Conservation (phyloP, 1,140 invertebrate genomes). For the Hermetia illucens region DNA sequence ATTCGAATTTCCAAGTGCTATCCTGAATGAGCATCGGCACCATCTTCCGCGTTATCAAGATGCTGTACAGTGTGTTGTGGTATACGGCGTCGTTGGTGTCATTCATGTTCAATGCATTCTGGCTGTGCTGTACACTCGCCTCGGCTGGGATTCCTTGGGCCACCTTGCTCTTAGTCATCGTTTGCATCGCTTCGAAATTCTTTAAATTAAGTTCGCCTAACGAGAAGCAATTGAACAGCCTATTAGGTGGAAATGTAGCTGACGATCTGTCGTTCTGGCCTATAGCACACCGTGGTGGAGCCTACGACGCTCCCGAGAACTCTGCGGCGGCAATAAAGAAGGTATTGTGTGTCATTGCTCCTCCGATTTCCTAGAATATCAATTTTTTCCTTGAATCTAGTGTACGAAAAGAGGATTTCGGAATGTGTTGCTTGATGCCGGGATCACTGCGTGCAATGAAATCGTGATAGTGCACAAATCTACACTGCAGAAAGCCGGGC, state of each 20-base stretch:
- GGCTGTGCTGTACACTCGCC: slow-evolving; percentile 26
- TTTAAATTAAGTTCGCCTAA: slow-evolving; percentile 24
- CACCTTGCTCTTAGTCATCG: slow-evolving; percentile 18
- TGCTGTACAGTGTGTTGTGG: slow-evolving; percentile 26
- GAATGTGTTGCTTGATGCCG: slow-evolving; percentile 23
- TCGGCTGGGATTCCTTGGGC: slow-evolving; percentile 21
- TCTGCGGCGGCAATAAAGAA: slow-evolving; percentile 26
- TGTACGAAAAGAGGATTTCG: slow-evolving; percentile 25
- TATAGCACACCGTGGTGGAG: slow-evolving; percentile 22
- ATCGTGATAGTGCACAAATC: slow-evolving; percentile 22
- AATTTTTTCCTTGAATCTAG: slow-evolving; percentile 10
- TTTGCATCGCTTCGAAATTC: slow-evolving; percentile 27
- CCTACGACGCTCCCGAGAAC: slow-evolving; percentile 29
- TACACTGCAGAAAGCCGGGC: slow-evolving; percentile 16
- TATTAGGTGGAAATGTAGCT: slow-evolving; percentile 12
- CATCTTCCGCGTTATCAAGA: slow-evolving; percentile 13
- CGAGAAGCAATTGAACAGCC: slow-evolving; percentile 20
- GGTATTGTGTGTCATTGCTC: slow-evolving; percentile 9
- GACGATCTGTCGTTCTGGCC: slow-evolving; percentile 25
- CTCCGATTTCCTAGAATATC: background rate
- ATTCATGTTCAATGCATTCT: slow-evolving; percentile 25
- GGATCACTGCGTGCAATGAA: slow-evolving; percentile 23
- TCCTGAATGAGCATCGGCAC: background rate
- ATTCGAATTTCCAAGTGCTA: no score
- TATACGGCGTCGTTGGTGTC: slow-evolving; percentile 21